Conservation (phyloP, 2,888 invertebrate genomes). For the Thalpophila matura region DNA sequence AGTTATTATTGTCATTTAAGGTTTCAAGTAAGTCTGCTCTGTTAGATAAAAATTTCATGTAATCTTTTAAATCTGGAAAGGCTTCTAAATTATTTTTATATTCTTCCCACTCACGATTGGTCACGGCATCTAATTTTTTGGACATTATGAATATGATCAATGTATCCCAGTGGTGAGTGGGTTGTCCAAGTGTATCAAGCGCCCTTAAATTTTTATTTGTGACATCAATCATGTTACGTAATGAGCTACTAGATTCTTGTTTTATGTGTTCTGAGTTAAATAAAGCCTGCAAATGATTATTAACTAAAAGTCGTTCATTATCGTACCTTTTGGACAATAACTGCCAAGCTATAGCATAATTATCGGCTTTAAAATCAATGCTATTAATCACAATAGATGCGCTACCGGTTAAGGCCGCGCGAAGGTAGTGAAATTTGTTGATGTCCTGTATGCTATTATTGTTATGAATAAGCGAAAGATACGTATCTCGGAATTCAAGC, state of each 20-base stretch:
- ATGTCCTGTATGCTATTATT: too few species aligned
- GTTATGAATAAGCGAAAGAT: too few species aligned
- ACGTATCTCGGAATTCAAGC: too few species aligned
- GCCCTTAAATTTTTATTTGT: slow-evolving; percentile 52
- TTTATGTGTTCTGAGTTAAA: slow-evolving; percentile 48
- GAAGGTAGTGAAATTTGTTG: too few species aligned
- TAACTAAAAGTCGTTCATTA: slow-evolving; percentile 50
- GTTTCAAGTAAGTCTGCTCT: slow-evolving; percentile 29
- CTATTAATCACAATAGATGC: slow-evolving; percentile 42
- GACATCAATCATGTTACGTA: slow-evolving; percentile 46
- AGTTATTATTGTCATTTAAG: background rate
- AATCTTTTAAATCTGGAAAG: slow-evolving; percentile 7
- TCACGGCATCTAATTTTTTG: slow-evolving; percentile 44
- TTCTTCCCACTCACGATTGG: slow-evolving; percentile 38
- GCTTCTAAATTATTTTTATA: slow-evolving; percentile 15
- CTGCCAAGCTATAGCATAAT: slow-evolving; percentile 53
- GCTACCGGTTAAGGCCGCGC: slow-evolving; percentile 37
- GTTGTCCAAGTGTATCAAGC: slow-evolving; percentile 31
- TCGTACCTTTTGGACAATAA: slow-evolving; percentile 47
- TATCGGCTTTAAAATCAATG: slow-evolving; percentile 46
- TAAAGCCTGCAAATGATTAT: slow-evolving; percentile 55
- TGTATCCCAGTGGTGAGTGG: slow-evolving; percentile 48
- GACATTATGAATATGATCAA: slow-evolving; percentile 52
- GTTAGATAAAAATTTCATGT: slow-evolving; percentile 12
- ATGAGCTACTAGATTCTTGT: slow-evolving; percentile 34